phyloP scores from a whole-genome alignment of 2,113 vertebrate genomes.

The Zosterops pallidus region DNA sequence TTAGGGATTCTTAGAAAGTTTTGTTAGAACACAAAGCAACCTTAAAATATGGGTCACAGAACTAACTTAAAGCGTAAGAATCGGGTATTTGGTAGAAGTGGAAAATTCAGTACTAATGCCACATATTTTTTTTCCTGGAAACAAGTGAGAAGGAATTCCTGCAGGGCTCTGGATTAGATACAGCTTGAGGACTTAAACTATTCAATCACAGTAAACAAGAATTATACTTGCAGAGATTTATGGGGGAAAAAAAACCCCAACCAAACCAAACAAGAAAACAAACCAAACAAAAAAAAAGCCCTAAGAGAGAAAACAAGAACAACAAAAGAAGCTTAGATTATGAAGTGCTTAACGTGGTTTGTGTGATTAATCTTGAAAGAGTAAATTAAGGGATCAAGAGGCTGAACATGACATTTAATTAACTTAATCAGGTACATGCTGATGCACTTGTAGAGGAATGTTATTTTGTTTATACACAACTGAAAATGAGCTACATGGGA shows the following conservation, averaged over 20 bases:
- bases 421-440: neutral
- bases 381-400: conserved; percentile 13
- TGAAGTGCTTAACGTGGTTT: neutral
- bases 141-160: neutral
- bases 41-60: neutral
- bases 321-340: neutral
- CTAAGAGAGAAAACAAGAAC: neutral
- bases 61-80: neutral
- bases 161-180: neutral
- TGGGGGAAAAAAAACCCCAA: neutral
- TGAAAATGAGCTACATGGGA: neutral
- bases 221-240: neutral
- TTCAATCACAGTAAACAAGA: neutral
- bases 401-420: conserved; percentile 28
- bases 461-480: neutral
- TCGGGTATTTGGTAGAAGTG: neutral
- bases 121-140: neutral
- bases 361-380: neutral
- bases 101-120: neutral
- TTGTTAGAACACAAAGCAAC: neutral
- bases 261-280: too few relatives aligned
- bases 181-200: neutral
- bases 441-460: neutral
- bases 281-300: neutral
- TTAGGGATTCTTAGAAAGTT: neutral